A percentile compares a stretch with the other conserved stretches of the same genome.
These are phyloP conservation scores for Bellardia pandia DNA, from an alignment of 2,888 invertebrate species.

Conservation along the genomic window DNA sequence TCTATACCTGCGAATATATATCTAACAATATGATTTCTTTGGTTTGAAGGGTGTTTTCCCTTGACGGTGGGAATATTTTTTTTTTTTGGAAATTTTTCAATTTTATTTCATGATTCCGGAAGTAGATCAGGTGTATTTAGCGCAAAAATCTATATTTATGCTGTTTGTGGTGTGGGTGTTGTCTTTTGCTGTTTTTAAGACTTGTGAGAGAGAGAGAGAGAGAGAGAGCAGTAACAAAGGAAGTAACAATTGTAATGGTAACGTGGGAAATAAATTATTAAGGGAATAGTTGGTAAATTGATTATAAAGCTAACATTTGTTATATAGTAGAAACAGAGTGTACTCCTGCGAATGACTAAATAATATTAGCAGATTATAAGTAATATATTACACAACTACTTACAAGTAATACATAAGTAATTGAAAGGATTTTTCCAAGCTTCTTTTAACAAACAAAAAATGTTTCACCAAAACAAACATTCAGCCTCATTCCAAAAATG, in stretches of 20 bases:
- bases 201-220: not conserved
- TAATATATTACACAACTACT: no score
- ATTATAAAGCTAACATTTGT: no score
- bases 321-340: no score
- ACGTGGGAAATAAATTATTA: conserved; percentile 10
- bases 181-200: not conserved
- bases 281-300: no score
- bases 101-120: conserved; percentile 65
- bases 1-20: no score
- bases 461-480: no score
- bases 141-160: conserved; percentile 39
- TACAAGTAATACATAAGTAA: no score
- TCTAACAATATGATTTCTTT: conserved; percentile 1
- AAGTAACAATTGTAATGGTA: not conserved
- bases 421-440: no score
- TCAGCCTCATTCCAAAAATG: no score
- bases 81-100: not conserved
- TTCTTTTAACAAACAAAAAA: no score
- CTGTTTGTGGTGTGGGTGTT: conserved; percentile 8
- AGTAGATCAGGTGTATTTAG: conserved; percentile 72
- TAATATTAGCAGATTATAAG: no score
- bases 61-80: conserved; percentile 45
- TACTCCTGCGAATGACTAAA: no score
- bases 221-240: not conserved
- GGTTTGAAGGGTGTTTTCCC: conserved; percentile 42